Evolutionary conservation across 2,888 invertebrate genomes (phyloP).

Genomic region (Empis stercorea): DNA sequence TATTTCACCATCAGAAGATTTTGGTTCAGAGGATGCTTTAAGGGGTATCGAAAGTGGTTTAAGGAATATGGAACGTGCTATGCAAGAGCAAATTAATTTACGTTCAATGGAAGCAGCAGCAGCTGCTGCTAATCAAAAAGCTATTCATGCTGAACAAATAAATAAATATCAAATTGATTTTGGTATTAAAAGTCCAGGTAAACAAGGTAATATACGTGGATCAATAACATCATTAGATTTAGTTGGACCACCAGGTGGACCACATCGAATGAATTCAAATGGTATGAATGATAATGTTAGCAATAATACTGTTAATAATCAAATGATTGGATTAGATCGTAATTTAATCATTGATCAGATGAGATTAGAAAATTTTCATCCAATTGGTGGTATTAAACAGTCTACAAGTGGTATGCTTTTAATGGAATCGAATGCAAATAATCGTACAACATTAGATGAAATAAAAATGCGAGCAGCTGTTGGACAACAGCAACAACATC

Average conservation of each 20-base stretch:
- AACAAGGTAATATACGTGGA: neutral
- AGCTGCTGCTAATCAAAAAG: constrained; percentile 10
- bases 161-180: neutral
- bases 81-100: constrained; percentile 37
- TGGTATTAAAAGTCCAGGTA: neutral
- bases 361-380: constrained; percentile 13
- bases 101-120: constrained; percentile 29
- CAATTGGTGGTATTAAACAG: neutral
- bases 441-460: constrained; percentile 13
- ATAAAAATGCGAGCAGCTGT: constrained; percentile 11
- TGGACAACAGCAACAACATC: constrained; percentile 1
- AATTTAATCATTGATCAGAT: constrained; percentile 28
- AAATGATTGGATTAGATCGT: constrained; percentile 22
- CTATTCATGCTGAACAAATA: neutral
- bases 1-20: constrained; percentile 32
- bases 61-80: constrained; percentile 36
- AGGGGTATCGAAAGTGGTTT: constrained; percentile 36
- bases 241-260: neutral
- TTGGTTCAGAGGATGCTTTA: constrained; percentile 35
- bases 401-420: constrained; percentile 10
- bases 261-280: neutral
- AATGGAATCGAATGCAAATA: constrained; percentile 18
- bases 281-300: neutral
- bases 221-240: neutral
- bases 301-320: neutral